These are phyloP conservation scores for Apamea epomidion DNA, from an alignment of 2,888 invertebrate genomes.

Conservation along the genomic window DNA sequence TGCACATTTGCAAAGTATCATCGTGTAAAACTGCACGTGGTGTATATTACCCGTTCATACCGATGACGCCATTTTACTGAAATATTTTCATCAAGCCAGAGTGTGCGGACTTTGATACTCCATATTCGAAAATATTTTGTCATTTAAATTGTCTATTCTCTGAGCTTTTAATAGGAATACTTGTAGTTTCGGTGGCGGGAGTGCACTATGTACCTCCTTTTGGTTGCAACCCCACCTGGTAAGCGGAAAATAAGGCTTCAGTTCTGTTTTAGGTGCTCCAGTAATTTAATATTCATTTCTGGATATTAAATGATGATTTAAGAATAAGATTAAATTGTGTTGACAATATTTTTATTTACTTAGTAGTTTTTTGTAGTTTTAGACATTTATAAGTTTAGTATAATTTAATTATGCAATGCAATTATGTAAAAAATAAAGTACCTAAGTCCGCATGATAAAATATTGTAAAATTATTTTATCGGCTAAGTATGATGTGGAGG, in stretches of 20 bases:
- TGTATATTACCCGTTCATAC: conserved; percentile 39
- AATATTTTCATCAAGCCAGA: conserved; percentile 35
- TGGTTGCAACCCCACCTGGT: not conserved
- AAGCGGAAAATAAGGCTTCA: conserved; percentile 7
- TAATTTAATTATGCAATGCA: not conserved
- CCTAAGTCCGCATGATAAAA: conserved; percentile 33
- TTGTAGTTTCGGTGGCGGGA: conserved; percentile 18
- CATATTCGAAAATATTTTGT: conserved; percentile 13
- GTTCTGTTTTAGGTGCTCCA: not conserved
- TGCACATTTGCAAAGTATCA: conserved; percentile 7
- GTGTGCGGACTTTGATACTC: conserved; percentile 24
- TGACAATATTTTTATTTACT: not conserved
- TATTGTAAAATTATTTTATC: conserved; percentile 59
- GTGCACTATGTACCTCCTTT: not conserved
- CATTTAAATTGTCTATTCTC: conserved; percentile 12
- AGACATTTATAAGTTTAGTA: not conserved
- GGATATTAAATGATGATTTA: not conserved
- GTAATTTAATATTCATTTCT: conserved; percentile 6
- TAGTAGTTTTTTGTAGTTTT: not conserved
- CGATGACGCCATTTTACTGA: conserved; percentile 57
- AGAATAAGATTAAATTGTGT: not conserved
- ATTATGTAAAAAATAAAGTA: conserved; percentile 27
- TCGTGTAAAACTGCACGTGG: conserved; percentile 43
- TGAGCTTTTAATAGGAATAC: conserved; percentile 26
- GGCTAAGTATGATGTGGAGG: conserved; percentile 41